Percentiles rank a stretch among this genome's conserved stretches.
These are phyloP conservation scores for Dolichallabes microphthalmus DNA, from an alignment of 2,113 vertebrate species.

Conservation along the genomic window DNA sequence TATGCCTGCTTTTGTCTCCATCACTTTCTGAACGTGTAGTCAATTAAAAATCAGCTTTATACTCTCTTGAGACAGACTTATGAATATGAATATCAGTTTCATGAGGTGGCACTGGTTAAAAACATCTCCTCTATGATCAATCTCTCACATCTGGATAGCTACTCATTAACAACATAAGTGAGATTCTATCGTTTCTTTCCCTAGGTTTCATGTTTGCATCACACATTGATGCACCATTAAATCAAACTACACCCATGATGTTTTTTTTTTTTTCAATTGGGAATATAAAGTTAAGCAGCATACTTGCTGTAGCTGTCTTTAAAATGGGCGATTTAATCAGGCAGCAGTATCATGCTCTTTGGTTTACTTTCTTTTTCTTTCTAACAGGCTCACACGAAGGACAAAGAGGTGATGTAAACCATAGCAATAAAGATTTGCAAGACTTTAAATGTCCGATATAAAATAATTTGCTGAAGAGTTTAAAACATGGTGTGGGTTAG, in stretches of 20 bases:
- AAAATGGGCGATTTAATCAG: not conserved
- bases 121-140: not conserved
- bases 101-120: not conserved
- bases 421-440: not conserved
- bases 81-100: not conserved
- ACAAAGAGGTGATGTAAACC: not conserved
- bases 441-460: not conserved
- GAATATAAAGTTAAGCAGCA: not conserved
- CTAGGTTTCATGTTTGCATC: not conserved
- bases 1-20: not conserved
- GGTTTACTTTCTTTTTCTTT: not conserved
- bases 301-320: not conserved
- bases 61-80: not conserved
- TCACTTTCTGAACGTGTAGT: not conserved
- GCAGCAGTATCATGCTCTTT: not conserved
- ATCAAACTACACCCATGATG: not conserved
- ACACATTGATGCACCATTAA: not conserved
- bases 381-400: not conserved
- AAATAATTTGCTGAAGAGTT: not conserved
- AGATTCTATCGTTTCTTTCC: conserved; percentile 2
- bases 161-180: not conserved
- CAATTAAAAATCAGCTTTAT: not conserved
- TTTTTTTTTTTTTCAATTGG: not conserved
- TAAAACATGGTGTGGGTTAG: not conserved
- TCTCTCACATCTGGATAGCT: not conserved